Evolutionary conservation across 2,888 invertebrate species (phyloP).

Genomic region (Plebejus melissa): DNA sequence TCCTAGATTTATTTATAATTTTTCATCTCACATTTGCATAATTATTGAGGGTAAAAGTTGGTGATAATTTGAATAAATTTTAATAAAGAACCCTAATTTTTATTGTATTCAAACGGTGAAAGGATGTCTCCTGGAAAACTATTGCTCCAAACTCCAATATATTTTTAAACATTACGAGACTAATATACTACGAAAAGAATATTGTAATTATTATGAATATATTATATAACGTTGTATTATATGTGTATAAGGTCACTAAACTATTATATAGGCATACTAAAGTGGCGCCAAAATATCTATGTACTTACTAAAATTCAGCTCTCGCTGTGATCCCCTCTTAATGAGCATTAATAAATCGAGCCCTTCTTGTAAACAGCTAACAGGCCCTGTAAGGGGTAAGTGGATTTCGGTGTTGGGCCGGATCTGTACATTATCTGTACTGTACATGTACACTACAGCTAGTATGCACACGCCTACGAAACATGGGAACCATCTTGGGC

Average conservation of each 20-base stretch:
- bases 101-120: neutral
- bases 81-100: neutral
- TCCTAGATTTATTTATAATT: too few species aligned
- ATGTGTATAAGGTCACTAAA: neutral
- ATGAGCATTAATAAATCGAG: conserved; percentile 77
- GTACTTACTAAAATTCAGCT: conserved; percentile 73
- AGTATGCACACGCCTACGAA: conserved; percentile 15
- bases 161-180: too few species aligned
- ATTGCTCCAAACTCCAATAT: too few species aligned
- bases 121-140: too few species aligned
- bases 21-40: neutral
- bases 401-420: conserved; percentile 75
- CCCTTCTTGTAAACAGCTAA: conserved; percentile 71
- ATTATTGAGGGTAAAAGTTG: neutral
- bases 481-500: neutral
- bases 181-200: too few species aligned
- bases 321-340: conserved; percentile 67
- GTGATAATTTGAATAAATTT: neutral
- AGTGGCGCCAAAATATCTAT: conserved; percentile 42
- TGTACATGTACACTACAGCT: conserved; percentile 1
- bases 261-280: neutral
- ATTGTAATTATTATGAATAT: too few species aligned
- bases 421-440: conserved; percentile 59
- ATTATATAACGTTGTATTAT: too few species aligned
- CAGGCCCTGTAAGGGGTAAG: conserved; percentile 74